A percentile compares a stretch with the other conserved stretches of the same genome.
Evolutionary conservation across 2,797 vertebrate genomes (phyloP).

Genomic region (Sebastes vulpes): DNA sequence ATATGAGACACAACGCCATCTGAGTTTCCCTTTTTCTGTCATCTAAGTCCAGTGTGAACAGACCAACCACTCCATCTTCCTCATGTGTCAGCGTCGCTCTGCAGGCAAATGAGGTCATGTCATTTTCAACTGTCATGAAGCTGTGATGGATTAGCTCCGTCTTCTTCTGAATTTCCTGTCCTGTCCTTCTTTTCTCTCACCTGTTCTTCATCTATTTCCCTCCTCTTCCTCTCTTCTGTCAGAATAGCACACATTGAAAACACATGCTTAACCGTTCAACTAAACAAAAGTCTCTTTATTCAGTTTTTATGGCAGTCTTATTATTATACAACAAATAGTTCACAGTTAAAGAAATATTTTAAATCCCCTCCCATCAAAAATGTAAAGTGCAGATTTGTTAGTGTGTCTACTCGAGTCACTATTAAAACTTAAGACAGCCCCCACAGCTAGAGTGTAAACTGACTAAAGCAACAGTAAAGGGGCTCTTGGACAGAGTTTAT

Average conservation of each 20-base stretch:
- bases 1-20: background rate
- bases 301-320: slow-evolving; percentile 46
- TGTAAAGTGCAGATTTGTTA: slow-evolving; percentile 68
- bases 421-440: slow-evolving; percentile 25
- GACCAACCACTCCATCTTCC: background rate
- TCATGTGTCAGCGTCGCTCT: background rate
- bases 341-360: slow-evolving; percentile 15
- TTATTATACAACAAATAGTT: slow-evolving; percentile 44
- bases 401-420: slow-evolving; percentile 38
- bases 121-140: slow-evolving; percentile 9
- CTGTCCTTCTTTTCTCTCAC: background rate
- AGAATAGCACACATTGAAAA: background rate
- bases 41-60: background rate
- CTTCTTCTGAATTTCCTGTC: background rate
- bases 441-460: background rate
- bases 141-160: slow-evolving; percentile 8
- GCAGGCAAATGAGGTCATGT: slow-evolving; percentile 29
- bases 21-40: background rate
- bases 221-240: background rate
- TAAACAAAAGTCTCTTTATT: slow-evolving; percentile 65
- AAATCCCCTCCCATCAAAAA: slow-evolving; percentile 1
- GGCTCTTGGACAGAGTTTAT: slow-evolving; percentile 1
- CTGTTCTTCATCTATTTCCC: background rate
- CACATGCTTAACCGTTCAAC: background rate
- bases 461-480: slow-evolving; percentile 14